Base-by-base conservation (phyloP, 2,888 invertebrate species). In the Drosophila tripunctata region DNA sequence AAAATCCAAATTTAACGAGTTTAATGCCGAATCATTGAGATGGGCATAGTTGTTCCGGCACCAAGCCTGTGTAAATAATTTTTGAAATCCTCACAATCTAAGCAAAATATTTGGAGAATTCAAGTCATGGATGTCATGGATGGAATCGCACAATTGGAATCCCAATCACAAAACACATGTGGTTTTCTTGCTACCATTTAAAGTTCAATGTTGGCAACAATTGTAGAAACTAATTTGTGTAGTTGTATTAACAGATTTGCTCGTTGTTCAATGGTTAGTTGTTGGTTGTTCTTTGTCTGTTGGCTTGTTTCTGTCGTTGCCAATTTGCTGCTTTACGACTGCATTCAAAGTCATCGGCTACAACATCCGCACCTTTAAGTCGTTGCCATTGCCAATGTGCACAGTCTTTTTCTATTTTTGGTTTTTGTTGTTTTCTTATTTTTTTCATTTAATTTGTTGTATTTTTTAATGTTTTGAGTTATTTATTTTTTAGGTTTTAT, bases 181-280 rank as follows among this genome's bases (percentile, higher is more conserved):
- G 17, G 12, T 15, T 35, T 38, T 67, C 51, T 61, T 86, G 82
- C 80, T 83, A 83, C 83, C 84, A 83, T 83, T 83, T 83, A 83
- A 83, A 83, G 83, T 83, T 83, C 83, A 83, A 83, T 83, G 83
- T 80, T 83, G 87, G 73, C 70, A 85, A 47, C 79, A 85, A 67
- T 69, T 81, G 82, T 73, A 73, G 76, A 81, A 81, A 84, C 80
- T 78, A 81, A 84, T 81, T 79, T 70, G 43, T 70, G 75, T 61
- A 56, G 27, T 62, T 58, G 48, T 43, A 51, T 45, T 44, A 60
- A 36, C 43, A 56, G 62, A 67, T 78, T 66, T 45, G 48, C 33
- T 56, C 10, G 22, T 43, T 24, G 14, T 43, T 15, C 24, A 10
- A n/a, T 27, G 27, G 27, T 6, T 8, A 10, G 41, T 8, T 43